These are phyloP conservation scores for Sebastes flavidus DNA, from an alignment of 2,797 vertebrate genomes.

Conservation along the genomic window DNA sequence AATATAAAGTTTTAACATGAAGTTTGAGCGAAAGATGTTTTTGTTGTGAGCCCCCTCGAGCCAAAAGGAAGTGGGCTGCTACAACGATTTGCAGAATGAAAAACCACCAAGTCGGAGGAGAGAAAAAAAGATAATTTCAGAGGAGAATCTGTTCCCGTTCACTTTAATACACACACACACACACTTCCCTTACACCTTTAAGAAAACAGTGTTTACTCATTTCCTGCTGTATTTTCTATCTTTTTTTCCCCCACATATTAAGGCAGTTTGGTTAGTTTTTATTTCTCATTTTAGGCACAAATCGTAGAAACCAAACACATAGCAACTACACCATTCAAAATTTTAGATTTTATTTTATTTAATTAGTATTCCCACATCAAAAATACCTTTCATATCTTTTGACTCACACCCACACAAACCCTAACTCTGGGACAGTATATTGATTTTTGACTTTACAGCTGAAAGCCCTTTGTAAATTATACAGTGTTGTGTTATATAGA, in stretches of 20 bases:
- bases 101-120: slow-evolving; percentile 21
- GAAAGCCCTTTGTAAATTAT: slow-evolving; percentile 53
- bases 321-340: background rate
- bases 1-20: slow-evolving; percentile 8
- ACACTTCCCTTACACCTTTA: background rate
- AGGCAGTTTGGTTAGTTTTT: background rate
- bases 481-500: slow-evolving; percentile 62
- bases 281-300: background rate
- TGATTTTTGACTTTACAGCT: slow-evolving; percentile 38
- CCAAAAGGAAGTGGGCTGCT: slow-evolving; percentile 61
- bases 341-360: slow-evolving; percentile 31
- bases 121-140: background rate
- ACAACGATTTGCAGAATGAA: slow-evolving; percentile 24
- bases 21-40: slow-evolving; percentile 20
- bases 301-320: background rate
- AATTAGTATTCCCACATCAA: slow-evolving; percentile 55
- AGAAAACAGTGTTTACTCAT: slow-evolving; percentile 1
- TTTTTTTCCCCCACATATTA: background rate
- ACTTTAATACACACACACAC: slow-evolving; percentile 3
- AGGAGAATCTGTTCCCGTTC: slow-evolving; percentile 25
- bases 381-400: slow-evolving; percentile 43
- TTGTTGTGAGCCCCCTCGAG: slow-evolving; percentile 6
- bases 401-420: slow-evolving; percentile 39
- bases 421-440: slow-evolving; percentile 12
- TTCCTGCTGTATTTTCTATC: background rate